These are phyloP conservation scores for Mamestra configurata DNA, from an alignment of 1,140 invertebrate species.

Conservation along the genomic window DNA sequence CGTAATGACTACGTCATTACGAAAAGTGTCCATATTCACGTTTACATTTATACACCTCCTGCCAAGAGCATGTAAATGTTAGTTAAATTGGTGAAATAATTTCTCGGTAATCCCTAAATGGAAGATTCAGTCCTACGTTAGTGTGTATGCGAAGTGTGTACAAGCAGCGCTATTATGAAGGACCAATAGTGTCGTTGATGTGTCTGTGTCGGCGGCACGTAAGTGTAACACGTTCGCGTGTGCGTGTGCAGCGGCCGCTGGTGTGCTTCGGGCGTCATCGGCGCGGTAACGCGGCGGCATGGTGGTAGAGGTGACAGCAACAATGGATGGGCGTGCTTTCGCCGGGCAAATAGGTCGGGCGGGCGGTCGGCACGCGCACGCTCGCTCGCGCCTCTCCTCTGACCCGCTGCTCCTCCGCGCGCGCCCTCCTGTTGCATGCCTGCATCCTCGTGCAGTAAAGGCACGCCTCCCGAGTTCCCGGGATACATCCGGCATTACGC, in stretches of 20 bases:
- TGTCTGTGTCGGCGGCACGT: background rate
- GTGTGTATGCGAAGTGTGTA: background rate
- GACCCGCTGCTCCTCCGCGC: constrained; percentile 51
- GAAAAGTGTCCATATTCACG: background rate
- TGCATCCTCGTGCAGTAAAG: constrained; percentile 60
- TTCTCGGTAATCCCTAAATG: background rate
- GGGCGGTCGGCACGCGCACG: constrained; percentile 60
- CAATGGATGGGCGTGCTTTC: constrained; percentile 65
- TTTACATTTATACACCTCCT: background rate
- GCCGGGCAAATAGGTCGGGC: constrained; percentile 63
- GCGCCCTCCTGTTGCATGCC: constrained; percentile 60
- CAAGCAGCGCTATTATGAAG: background rate
- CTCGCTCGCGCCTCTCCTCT: constrained; percentile 63
- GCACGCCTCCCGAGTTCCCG: constrained; percentile 69
- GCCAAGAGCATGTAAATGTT: no score
- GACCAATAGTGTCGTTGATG: constrained; percentile 1
- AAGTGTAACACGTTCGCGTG: background rate
- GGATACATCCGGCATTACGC: constrained; percentile 73
- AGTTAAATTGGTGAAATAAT: background rate
- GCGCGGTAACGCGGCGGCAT: background rate
- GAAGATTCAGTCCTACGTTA: background rate
- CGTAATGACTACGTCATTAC: background rate
- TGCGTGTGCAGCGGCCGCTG: background rate
- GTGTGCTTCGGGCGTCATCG: background rate
- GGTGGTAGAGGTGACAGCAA: constrained; percentile 35